Conservation (phyloP, 2,113 vertebrate genomes). For the Chitala chitala region DNA sequence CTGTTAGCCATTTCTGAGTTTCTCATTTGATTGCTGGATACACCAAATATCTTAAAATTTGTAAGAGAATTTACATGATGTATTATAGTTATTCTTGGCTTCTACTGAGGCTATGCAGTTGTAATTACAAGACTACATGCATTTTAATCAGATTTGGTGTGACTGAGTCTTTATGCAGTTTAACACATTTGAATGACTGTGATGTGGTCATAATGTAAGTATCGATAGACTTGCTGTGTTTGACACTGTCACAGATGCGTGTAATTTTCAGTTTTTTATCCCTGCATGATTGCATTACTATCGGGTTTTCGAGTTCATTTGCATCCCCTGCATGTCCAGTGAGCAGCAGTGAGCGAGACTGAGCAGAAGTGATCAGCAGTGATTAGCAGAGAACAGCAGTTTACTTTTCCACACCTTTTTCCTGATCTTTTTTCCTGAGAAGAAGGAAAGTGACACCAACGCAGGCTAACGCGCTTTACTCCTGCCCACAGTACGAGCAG, state of each 20-base stretch:
- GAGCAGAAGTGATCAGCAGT: too few species aligned
- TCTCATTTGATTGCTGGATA: neutral
- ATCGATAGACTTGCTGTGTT: neutral
- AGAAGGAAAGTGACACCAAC: neutral
- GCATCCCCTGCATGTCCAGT: too few species aligned
- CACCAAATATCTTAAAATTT: neutral
- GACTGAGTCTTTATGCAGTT: too few species aligned
- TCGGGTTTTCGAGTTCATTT: too few species aligned
- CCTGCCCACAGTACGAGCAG: conserved; percentile 79
- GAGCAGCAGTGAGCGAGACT: too few species aligned
- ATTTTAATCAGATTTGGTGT: neutral
- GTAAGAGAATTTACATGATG: neutral
- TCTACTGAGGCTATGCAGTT: neutral
- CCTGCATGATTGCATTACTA: too few species aligned
- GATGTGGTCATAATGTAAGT: neutral
- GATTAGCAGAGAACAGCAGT: too few species aligned
- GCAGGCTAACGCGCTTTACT: conserved; percentile 32
- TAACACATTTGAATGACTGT: neutral
- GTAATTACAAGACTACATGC: neutral
- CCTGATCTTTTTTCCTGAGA: neutral
- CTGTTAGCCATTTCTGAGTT: neutral
- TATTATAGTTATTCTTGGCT: neutral
- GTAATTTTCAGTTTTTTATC: neutral
- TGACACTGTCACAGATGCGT: neutral
- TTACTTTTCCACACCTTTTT: neutral